Evolutionary conservation across 2,888 invertebrate genomes (phyloP), one percentile per base, ranked within the genome.

Genomic region (Drosophila paracracens): DNA sequence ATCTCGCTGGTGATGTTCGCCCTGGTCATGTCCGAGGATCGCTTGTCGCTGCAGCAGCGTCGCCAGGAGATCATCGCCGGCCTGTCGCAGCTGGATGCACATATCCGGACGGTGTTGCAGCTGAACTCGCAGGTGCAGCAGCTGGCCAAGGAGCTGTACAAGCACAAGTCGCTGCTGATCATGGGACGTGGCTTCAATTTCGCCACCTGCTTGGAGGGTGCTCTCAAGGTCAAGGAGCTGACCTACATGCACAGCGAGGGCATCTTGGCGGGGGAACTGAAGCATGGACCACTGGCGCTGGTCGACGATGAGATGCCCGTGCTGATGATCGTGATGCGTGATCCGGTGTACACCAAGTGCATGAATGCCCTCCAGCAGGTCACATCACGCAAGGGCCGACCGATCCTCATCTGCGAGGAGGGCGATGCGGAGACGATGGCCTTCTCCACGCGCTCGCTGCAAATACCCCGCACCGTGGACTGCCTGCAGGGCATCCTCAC

Each of bases 221-320:
- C 98, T 29, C 94, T 98, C 3, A 99, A 99, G 96, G 98, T 99
- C 36, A 99, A 99, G 94, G 99, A 99, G 92, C 94, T 99, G 93
- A 99, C 99, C 0, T 99, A 99, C 94, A 99, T 99, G 98, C 99
- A 99, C 94, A 99, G 99, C 88, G 98, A 99, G 93, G 99, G 98
- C n/a, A 99, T 99, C 79, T 96, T 99, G 96, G 98, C 99, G 6
- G 99, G 99, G 57, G 99, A 99, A 94, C 94, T 99, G 87, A 99
- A 99, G 92, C 99, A 99, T 91, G 99, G 99, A 10, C 99, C 99
- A 0, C 94, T 99, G 72, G 99, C 99, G 4, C 95, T 99, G 65
- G 97, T 99, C 48, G 99, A 99, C 93, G 97, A 97, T 89, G 96
- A 97, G 2, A 99, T 99, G 98, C 99, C 99, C 1, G 98, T 99